These are phyloP conservation scores for Triplophysa dalaica DNA, from an alignment of 2,113 vertebrate genomes.

Conservation along the genomic window DNA sequence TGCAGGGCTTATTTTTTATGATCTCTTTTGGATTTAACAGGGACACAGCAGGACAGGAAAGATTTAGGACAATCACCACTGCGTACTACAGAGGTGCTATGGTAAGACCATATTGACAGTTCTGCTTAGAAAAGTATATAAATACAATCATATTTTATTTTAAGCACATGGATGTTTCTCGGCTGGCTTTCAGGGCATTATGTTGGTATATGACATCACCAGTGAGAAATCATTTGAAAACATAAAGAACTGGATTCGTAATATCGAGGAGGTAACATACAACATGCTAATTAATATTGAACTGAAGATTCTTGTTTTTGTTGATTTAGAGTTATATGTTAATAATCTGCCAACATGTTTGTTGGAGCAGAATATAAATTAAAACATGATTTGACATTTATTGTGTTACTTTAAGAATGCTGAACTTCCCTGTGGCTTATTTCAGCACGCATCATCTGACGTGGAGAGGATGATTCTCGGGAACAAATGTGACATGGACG, in stretches of 20 bases:
- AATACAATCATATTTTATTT: neutral
- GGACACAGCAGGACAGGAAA: conserved; percentile 95
- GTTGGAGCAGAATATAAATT: too few species aligned
- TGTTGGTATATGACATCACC: conserved; percentile 97
- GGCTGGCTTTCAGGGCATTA: conserved; percentile 82
- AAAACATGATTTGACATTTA: neutral
- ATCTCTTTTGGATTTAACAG: conserved; percentile 62
- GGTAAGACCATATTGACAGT: conserved; percentile 67
- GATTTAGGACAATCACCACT: conserved; percentile 92
- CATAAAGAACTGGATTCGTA: conserved; percentile 98
- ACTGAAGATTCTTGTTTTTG: too few species aligned
- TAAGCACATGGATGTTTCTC: conserved; percentile 2
- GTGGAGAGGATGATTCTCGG: conserved; percentile 97
- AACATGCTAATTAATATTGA: neutral
- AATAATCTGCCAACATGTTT: too few species aligned
- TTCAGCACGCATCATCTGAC: conserved; percentile 93
- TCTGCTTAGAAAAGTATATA: too few species aligned
- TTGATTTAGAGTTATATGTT: too few species aligned
- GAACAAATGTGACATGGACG: conserved; percentile 98
- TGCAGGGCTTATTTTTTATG: neutral
- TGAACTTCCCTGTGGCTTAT: conserved; percentile 23
- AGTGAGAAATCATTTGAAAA: conserved; percentile 98
- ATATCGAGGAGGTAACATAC: conserved; percentile 91
- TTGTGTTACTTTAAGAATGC: neutral
- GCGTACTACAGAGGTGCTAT: conserved; percentile 94